Percentiles rank a stretch among this genome's conserved stretches.
Conservation (phyloP, 2,113 vertebrate genomes). For the Tinamus guttatus region DNA sequence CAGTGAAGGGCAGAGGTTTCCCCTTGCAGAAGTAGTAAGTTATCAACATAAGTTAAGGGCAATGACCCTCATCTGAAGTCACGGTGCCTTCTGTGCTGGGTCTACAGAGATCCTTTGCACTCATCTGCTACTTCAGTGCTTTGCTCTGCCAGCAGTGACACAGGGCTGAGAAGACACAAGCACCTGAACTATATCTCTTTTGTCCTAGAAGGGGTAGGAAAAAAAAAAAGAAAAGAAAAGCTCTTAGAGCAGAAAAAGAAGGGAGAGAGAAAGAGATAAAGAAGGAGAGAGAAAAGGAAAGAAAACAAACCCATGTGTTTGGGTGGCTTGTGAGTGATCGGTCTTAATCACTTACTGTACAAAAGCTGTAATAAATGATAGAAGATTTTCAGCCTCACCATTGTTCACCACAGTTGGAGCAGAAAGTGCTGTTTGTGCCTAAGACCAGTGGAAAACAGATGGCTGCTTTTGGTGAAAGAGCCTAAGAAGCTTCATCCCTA, state of each 20-base stretch:
- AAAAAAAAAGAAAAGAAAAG: not conserved
- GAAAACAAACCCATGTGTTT: not conserved
- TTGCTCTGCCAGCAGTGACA: not conserved
- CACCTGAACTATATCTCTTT: too few species aligned
- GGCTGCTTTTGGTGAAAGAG: not conserved
- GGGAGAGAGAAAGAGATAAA: not conserved
- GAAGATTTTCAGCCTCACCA: not conserved
- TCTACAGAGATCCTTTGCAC: not conserved
- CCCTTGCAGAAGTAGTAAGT: not conserved
- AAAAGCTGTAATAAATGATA: constrained; percentile 39
- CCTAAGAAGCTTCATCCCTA: not conserved
- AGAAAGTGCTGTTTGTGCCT: not conserved
- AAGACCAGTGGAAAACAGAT: not conserved
- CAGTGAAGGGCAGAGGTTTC: not conserved
- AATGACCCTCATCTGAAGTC: not conserved
- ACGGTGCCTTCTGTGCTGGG: not conserved
- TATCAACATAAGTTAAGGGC: not conserved
- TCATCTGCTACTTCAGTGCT: not conserved
- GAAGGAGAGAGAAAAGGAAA: not conserved
- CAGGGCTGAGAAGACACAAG: not conserved
- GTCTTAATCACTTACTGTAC: not conserved
- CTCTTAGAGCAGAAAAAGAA: not conserved
- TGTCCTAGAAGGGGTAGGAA: not conserved
- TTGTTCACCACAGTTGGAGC: not conserved
- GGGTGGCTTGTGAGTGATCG: not conserved